Evolutionary conservation across 2,113 vertebrate genomes (phyloP), one percentile per base, ranked within the genome.

Genomic region (Cephalopterus ornatus): DNA sequence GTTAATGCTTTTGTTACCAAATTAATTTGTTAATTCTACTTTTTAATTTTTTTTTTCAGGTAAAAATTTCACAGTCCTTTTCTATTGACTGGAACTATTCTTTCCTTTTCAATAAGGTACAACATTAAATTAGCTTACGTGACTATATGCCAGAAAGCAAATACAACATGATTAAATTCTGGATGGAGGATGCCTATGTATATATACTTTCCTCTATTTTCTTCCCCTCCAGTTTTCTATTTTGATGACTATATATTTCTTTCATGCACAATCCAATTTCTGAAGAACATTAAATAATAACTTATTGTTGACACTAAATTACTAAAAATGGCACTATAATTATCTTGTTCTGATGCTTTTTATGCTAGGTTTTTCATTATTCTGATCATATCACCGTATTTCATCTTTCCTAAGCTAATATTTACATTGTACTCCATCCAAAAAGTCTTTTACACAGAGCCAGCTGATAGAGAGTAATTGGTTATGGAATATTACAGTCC

Each of bases 231-330:
- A 21, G 0, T 82, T 95, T 94, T 82, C 67, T 86, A 0, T 76
- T 93, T 89, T 80, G 71, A n/a, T 80, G 50, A 44, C 28, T 91
- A 52, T 27, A 17, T 85, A 59, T 79, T 85, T 93, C 44, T 67
- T 86, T 39, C 52, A 47, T 0, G 17, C 49, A 88, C 18, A 91
- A 67, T 41, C 22, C 20, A 84, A 18, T 96, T 92, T 94, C 62
- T 76, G 37, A 86, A 88, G 20, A 90, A 81, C 28, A 84, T 75
- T 91, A 92, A 75, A 72, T 73, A 74, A 89, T 47, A 87, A 81
- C 12, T 44, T 86, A 72, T 13, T 89, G 46, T 85, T 96, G 68
- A 91, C 59, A 79, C 4, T 41, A 82, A 87, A 89, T 90, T 82
- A 79, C 53, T 67, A 79, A 91, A 88, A 88, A 72, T 81, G 9